These are phyloP conservation scores for Nemoura dubitans DNA, from an alignment of 2,888 invertebrate genomes.

Conservation along the genomic window DNA sequence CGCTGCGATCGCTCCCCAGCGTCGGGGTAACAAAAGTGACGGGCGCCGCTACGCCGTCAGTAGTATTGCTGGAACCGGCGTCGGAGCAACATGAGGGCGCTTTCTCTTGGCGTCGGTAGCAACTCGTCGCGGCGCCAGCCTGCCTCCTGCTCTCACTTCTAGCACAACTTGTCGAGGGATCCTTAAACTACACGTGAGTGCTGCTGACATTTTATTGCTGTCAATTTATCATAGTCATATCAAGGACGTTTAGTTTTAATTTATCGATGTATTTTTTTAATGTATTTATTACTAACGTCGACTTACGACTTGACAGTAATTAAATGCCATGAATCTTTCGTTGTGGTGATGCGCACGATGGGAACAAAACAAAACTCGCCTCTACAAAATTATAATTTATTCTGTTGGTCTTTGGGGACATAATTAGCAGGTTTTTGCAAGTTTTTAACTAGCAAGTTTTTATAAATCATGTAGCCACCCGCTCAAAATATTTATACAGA, in stretches of 20 bases:
- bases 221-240: too few relatives aligned
- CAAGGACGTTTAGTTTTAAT: too few relatives aligned
- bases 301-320: not conserved
- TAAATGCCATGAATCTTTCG: not conserved
- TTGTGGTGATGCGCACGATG: not conserved
- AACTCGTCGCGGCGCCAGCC: not conserved
- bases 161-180: too few relatives aligned
- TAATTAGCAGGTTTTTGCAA: too few relatives aligned
- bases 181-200: too few relatives aligned
- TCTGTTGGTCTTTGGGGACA: not conserved
- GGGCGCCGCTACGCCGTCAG: not conserved
- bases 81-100: not conserved
- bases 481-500: not conserved
- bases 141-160: not conserved
- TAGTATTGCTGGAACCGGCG: not conserved
- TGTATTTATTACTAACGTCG: too few relatives aligned
- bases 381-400: not conserved
- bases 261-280: too few relatives aligned
- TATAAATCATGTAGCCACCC: not conserved
- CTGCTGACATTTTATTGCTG: too few relatives aligned
- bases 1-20: not conserved
- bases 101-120: not conserved
- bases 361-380: not conserved
- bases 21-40: not conserved
- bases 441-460: too few relatives aligned